Percentiles rank a stretch among this genome's conserved stretches.
These are phyloP conservation scores for Rhagium mordax DNA, from an alignment of 2,888 invertebrate genomes.

Conservation along the genomic window DNA sequence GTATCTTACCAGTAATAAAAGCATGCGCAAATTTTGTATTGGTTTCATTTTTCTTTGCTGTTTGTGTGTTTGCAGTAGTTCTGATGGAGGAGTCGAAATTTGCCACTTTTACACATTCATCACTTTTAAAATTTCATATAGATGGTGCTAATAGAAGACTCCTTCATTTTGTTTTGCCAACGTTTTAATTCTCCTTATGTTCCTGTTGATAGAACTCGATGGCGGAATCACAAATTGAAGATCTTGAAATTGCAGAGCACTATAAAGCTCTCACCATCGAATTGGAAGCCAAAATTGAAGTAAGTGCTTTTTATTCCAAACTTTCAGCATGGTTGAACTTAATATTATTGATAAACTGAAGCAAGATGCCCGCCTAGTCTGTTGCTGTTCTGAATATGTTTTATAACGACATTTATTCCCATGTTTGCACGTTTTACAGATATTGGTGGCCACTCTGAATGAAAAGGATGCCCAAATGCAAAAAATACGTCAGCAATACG, in stretches of 20 bases:
- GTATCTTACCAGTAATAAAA: conserved; percentile 45
- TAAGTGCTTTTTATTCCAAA: too few relatives aligned
- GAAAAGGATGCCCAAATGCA: conserved; percentile 67
- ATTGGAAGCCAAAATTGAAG: conserved; percentile 67
- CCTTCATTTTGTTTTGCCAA: conserved; percentile 47
- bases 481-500: conserved; percentile 58
- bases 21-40: conserved; percentile 61
- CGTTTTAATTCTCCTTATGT: conserved; percentile 42
- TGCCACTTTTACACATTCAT: neutral
- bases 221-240: conserved; percentile 60
- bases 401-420: too few relatives aligned
- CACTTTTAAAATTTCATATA: conserved; percentile 21
- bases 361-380: too few relatives aligned
- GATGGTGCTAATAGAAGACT: conserved; percentile 36
- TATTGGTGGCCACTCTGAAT: conserved; percentile 63
- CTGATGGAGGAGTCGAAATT: conserved; percentile 32
- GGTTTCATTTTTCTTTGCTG: conserved; percentile 49
- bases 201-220: conserved; percentile 62
- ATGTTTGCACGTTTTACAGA: conserved; percentile 63
- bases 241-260: conserved; percentile 60
- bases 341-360: too few relatives aligned
- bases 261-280: conserved; percentile 64
- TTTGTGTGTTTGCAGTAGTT: conserved; percentile 5
- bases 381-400: too few relatives aligned
- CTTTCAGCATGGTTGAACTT: too few relatives aligned